Conservation (phyloP, 1,140 invertebrate genomes). For the Drosophila baimaii region DNA sequence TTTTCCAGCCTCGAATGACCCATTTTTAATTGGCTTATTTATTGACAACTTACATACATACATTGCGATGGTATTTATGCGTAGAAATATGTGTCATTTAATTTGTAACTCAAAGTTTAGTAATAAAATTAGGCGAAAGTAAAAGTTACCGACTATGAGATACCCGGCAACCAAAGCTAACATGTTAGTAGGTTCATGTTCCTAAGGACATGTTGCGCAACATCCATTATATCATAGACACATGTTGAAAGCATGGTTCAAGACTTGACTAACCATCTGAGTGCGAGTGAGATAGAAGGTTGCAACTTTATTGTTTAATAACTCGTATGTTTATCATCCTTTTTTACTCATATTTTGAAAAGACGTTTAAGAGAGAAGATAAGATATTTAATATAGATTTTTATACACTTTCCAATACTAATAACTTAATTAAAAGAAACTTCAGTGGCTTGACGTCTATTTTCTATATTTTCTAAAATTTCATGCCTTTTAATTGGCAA, state of each 20-base stretch:
- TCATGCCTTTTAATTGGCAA: not conserved
- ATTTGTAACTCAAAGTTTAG: not conserved
- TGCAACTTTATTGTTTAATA: not conserved
- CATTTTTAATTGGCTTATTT: slow-evolving; percentile 39
- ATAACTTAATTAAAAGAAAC: not conserved
- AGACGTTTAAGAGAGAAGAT: too few species aligned
- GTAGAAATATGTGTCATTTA: not conserved
- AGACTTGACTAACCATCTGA: not conserved
- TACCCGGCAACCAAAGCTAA: not conserved
- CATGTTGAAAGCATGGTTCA: not conserved
- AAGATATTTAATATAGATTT: not conserved
- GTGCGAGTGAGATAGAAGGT: not conserved
- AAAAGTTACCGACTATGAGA: too few species aligned
- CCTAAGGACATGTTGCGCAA: not conserved
- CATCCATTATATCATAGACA: not conserved
- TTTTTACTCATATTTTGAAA: too few species aligned
- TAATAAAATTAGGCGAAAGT: not conserved
- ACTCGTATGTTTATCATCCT: not conserved
- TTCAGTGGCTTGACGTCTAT: not conserved
- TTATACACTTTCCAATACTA: not conserved
- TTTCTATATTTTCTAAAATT: too few species aligned
- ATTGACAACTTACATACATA: slow-evolving; percentile 6
- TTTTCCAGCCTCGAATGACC: slow-evolving; percentile 11
- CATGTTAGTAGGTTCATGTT: not conserved
- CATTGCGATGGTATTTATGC: not conserved